phyloP scores from a whole-genome alignment of 2,888 invertebrate species.

The Sinelater perroti region DNA sequence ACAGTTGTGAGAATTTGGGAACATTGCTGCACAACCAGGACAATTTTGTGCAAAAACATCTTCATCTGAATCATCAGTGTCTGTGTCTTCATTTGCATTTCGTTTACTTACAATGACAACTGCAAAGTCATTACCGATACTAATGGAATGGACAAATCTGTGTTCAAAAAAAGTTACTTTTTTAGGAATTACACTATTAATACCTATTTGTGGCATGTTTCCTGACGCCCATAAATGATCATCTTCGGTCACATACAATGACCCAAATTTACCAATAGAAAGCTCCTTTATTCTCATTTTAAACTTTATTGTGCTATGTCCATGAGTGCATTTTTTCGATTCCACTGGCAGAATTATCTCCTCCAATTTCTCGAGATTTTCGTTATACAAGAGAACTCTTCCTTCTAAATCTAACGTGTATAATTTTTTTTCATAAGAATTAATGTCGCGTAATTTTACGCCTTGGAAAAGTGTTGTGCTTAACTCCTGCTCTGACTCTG shows the following conservation, averaged over 20 bases:
- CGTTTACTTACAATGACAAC: conserved; percentile 74
- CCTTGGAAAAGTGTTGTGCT: conserved; percentile 63
- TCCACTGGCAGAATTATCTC: conserved; percentile 72
- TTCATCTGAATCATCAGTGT: conserved; percentile 69
- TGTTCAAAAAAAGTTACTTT: conserved; percentile 75
- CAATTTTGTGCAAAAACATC: conserved; percentile 73
- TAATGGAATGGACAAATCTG: conserved; percentile 72
- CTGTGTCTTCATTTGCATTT: conserved; percentile 59
- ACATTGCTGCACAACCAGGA: conserved; percentile 70
- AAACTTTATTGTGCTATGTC: conserved; percentile 68
- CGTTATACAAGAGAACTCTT: conserved; percentile 66
- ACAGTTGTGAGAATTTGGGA: conserved; percentile 68
- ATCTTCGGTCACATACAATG: conserved; percentile 71
- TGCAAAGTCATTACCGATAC: conserved; percentile 81
- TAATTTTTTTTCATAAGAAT: conserved; percentile 67
- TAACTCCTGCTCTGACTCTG: conserved; percentile 56
- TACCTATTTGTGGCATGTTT: conserved; percentile 71
- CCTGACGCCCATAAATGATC: conserved; percentile 78
- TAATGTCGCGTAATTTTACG: conserved; percentile 70
- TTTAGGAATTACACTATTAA: conserved; percentile 68
- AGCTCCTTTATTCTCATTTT: conserved; percentile 71
- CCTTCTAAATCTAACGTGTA: conserved; percentile 72
- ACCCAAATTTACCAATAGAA: conserved; percentile 69
- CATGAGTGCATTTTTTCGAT: conserved; percentile 71
- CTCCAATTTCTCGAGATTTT: conserved; percentile 65